These are phyloP conservation scores for Encarsia formosa DNA, from an alignment of 2,888 invertebrate genomes.

Conservation along the genomic window DNA sequence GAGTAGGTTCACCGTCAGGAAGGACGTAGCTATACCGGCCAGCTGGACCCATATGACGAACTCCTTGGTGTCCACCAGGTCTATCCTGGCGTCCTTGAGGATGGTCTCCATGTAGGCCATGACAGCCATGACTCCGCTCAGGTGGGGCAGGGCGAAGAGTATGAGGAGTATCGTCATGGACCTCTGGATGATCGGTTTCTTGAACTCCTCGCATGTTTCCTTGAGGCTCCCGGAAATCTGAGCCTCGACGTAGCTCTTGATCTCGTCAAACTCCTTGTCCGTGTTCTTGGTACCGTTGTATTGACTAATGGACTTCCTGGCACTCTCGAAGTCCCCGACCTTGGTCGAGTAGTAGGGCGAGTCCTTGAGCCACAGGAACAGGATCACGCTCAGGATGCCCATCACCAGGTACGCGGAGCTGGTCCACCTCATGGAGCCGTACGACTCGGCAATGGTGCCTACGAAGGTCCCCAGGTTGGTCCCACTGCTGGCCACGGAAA, in stretches of 20 bases:
- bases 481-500: slow-evolving; percentile 37
- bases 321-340: background rate
- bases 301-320: slow-evolving; percentile 2
- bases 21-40: slow-evolving; percentile 22
- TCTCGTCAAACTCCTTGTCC: slow-evolving; percentile 29
- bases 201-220: slow-evolving; percentile 8
- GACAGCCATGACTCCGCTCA: slow-evolving; percentile 35
- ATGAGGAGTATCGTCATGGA: slow-evolving; percentile 30
- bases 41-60: slow-evolving; percentile 32
- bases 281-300: slow-evolving; percentile 13
- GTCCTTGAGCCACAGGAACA: slow-evolving; percentile 38
- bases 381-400: slow-evolving; percentile 29
- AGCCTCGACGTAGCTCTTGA: slow-evolving; percentile 11
- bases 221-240: slow-evolving; percentile 14
- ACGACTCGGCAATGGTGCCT: slow-evolving; percentile 39
- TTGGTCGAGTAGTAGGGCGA: slow-evolving; percentile 37
- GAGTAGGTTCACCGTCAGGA: slow-evolving; percentile 22
- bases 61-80: slow-evolving; percentile 29
- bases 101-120: slow-evolving; percentile 37
- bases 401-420: slow-evolving; percentile 37
- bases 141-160: slow-evolving; percentile 36
- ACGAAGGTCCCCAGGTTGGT: slow-evolving; percentile 37
- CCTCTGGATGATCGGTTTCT: slow-evolving; percentile 22
- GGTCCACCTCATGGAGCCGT: slow-evolving; percentile 35
- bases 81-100: slow-evolving; percentile 30